phyloP scores from a whole-genome alignment of 2,113 vertebrate species.

The Phalacrocorax carbo region DNA sequence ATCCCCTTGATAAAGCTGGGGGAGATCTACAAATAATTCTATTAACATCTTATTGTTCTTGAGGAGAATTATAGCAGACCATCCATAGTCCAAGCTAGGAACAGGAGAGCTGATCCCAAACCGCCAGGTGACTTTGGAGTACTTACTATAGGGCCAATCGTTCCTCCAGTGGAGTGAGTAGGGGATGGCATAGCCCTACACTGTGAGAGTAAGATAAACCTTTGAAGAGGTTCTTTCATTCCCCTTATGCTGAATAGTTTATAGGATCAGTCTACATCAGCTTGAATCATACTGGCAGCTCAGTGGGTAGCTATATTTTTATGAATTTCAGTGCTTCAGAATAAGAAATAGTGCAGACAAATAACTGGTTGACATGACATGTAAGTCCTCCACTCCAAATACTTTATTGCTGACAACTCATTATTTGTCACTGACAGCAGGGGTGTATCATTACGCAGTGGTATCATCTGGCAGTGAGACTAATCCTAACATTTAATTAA shows the following conservation, averaged over 20 bases:
- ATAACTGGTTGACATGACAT: not conserved
- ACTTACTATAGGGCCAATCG: rapidly evolving
- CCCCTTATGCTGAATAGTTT: not conserved
- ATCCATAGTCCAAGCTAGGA: not conserved
- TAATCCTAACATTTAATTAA: not conserved
- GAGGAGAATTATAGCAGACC: not conserved
- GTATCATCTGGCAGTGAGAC: not conserved
- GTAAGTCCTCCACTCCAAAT: not conserved
- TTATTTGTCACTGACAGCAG: not conserved
- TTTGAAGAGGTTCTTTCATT: not conserved
- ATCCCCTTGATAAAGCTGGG: not conserved
- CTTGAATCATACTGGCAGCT: not conserved
- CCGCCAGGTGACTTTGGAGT: not conserved
- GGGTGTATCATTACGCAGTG: not conserved
- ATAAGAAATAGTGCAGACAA: not conserved
- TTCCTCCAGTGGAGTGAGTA: not conserved
- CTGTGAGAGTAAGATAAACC: not conserved
- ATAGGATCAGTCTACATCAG: not conserved
- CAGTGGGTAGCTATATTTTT: not conserved
- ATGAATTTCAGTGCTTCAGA: not conserved
- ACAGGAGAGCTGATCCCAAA: not conserved
- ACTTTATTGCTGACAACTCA: not conserved
- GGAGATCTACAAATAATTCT: not conserved
- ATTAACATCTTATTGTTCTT: not conserved
- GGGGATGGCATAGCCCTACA: not conserved